Conservation (phyloP, 2,113 vertebrate species). For the Clarias gariepinus region DNA sequence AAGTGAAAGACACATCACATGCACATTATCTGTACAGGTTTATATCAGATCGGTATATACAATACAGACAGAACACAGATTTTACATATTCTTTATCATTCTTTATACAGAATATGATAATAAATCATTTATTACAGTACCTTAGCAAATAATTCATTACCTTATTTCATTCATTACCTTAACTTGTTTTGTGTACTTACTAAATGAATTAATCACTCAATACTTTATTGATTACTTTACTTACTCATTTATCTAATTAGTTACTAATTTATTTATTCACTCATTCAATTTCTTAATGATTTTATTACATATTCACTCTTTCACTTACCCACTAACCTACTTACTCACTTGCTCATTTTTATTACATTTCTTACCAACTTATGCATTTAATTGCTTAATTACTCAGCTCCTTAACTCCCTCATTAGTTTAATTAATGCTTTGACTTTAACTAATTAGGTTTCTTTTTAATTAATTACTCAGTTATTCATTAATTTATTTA, state of each 20-base stretch:
- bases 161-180: not conserved
- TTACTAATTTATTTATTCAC: not conserved
- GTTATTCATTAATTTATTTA: too few species aligned
- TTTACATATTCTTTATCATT: too few species aligned
- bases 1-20: not conserved
- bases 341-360: not conserved
- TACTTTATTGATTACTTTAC: not conserved
- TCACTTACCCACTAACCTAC: not conserved
- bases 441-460: too few species aligned
- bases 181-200: not conserved
- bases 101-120: not conserved
- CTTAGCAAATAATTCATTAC: not conserved
- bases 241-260: not conserved
- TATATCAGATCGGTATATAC: not conserved
- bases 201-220: too few species aligned
- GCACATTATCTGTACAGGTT: not conserved
- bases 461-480: too few species aligned
- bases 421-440: too few species aligned
- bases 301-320: not conserved
- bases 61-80: too few species aligned
- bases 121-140: too few species aligned
- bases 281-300: not conserved
- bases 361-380: not conserved
- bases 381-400: too few species aligned
- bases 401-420: too few species aligned